These are phyloP conservation scores for Campoletis sonorensis DNA, from an alignment of 1,140 invertebrate genomes.

Conservation along the genomic window DNA sequence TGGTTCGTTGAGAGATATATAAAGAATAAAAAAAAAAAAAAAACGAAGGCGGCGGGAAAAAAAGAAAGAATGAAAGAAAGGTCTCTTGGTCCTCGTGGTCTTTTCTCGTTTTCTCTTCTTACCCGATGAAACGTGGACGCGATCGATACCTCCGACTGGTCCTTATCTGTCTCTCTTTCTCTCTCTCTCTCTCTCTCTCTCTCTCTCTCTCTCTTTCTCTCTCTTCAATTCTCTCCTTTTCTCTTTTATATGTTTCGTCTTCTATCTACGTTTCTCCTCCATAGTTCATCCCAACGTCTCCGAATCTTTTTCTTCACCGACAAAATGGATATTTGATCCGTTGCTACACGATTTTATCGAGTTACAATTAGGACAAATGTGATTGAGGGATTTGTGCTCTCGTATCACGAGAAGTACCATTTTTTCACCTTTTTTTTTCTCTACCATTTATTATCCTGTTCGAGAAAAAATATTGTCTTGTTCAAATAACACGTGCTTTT, in stretches of 20 bases:
- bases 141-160: neutral
- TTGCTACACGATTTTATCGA: neutral
- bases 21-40: too few relatives aligned
- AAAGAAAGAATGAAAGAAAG: slow-evolving; percentile 21
- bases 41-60: slow-evolving; percentile 22
- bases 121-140: neutral
- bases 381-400: neutral
- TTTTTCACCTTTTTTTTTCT: neutral
- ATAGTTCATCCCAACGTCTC: neutral
- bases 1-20: neutral
- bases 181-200: neutral
- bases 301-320: neutral
- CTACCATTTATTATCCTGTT: neutral
- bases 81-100: slow-evolving; percentile 13
- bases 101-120: slow-evolving; percentile 30
- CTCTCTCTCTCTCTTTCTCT: neutral
- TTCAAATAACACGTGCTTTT: neutral
- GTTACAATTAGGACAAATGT: slow-evolving; percentile 8
- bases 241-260: neutral
- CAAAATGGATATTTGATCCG: slow-evolving; percentile 5
- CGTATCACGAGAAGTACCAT: neutral
- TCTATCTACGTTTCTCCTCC: neutral
- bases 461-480: neutral
- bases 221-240: neutral
- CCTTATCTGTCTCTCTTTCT: neutral